Percentiles rank a stretch among this genome's conserved stretches.
These are phyloP conservation scores for Glandiceps talaboti DNA, from an alignment of 53 echinoderm and acorn worm genomes.

Conservation along the genomic window DNA sequence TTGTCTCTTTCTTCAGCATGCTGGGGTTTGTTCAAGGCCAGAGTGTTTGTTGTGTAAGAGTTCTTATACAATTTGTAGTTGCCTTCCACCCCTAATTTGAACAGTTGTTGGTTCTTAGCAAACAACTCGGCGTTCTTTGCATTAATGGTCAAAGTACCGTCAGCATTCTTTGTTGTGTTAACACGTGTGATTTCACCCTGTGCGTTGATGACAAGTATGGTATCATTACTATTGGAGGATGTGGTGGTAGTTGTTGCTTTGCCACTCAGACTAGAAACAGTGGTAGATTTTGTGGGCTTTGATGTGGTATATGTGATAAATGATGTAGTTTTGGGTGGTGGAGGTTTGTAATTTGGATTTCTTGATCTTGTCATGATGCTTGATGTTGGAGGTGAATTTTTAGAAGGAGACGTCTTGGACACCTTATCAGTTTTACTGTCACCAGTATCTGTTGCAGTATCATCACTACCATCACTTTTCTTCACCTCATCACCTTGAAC, in stretches of 20 bases:
- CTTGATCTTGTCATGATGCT: slow-evolving; percentile 92
- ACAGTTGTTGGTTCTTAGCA: slow-evolving; percentile 9
- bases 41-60: slow-evolving; percentile 50
- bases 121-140: not conserved
- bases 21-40: slow-evolving; percentile 95
- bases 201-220: slow-evolving; percentile 77
- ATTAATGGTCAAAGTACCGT: not conserved
- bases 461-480: slow-evolving; percentile 7
- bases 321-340: slow-evolving; percentile 83
- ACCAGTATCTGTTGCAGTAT: slow-evolving; percentile 3
- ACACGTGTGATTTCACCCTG: slow-evolving; percentile 87
- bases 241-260: not conserved
- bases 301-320: slow-evolving; percentile 78
- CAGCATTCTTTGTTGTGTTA: slow-evolving; percentile 10
- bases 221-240: slow-evolving; percentile 31
- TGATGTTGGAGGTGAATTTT: not conserved
- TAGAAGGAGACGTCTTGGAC: slow-evolving; percentile 15
- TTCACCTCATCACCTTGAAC: slow-evolving; percentile 2
- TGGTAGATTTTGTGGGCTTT: slow-evolving; percentile 38
- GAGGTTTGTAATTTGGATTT: slow-evolving; percentile 97
- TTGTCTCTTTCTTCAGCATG: slow-evolving; percentile 86
- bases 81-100: slow-evolving; percentile 85
- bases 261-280: not conserved
- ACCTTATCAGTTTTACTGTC: not conserved
- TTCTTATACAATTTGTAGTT: slow-evolving; percentile 95